phyloP scores from a whole-genome alignment of 2,797 vertebrate genomes.

The Silurus aristotelis region DNA sequence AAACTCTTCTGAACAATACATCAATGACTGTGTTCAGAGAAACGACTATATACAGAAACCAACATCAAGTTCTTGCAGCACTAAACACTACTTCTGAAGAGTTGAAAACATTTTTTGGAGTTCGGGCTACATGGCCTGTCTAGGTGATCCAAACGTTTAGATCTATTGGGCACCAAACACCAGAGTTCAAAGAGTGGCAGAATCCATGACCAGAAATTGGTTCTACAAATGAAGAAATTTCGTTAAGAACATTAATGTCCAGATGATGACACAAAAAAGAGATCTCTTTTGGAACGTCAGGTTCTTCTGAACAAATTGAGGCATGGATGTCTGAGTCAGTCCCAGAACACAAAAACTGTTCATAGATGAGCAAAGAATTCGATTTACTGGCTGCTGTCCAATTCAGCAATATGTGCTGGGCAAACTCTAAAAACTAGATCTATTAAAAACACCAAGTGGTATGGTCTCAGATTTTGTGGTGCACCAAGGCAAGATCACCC shows the following conservation, averaged over 20 bases:
- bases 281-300: background rate
- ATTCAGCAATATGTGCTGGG: background rate
- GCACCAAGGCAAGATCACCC: background rate
- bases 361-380: background rate
- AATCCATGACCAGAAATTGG: background rate
- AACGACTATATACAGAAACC: background rate
- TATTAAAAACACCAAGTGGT: background rate
- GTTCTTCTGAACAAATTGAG: background rate
- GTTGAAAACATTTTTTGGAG: background rate
- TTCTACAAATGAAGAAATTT: too few species aligned
- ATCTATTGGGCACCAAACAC: background rate
- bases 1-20: too few species aligned
- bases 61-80: background rate
- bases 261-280: too few species aligned
- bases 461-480: background rate
- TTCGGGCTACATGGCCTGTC: background rate
- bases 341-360: background rate
- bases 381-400: background rate
- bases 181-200: background rate
- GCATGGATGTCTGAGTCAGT: background rate
- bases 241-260: too few species aligned
- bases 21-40: too few species aligned
- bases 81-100: background rate
- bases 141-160: background rate
- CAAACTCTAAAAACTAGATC: background rate